phyloP scores from a whole-genome alignment of 2,113 vertebrate species.

The Cyanoliseus patagonus region DNA sequence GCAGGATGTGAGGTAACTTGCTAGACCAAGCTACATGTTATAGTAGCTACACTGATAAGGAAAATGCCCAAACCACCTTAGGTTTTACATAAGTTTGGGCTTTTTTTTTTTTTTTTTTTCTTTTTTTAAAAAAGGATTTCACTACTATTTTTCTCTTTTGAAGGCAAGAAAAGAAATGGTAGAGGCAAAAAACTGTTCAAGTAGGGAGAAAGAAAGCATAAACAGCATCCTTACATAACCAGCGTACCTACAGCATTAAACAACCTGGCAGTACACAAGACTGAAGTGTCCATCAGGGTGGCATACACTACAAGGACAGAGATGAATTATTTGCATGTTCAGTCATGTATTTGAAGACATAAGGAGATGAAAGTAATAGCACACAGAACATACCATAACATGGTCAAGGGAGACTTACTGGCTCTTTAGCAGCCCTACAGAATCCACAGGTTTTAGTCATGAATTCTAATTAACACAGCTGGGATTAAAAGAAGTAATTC shows the following conservation, averaged over 20 bases:
- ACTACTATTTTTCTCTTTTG: background rate
- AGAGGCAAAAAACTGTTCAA: background rate
- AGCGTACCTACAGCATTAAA: background rate
- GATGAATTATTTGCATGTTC: fast-evolving
- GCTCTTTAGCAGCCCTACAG: background rate
- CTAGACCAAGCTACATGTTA: background rate
- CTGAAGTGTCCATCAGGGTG: background rate
- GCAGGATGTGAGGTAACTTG: background rate
- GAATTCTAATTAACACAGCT: background rate
- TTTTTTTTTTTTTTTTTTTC: too few species aligned
- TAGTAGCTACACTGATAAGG: background rate
- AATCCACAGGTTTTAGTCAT: background rate
- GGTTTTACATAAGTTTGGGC: too few species aligned
- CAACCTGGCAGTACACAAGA: fast-evolving
- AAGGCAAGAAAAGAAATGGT: background rate
- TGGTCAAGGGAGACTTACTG: background rate
- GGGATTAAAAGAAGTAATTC: background rate
- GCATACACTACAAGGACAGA: background rate
- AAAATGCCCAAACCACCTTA: background rate
- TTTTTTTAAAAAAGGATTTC: background rate
- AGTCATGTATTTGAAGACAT: background rate
- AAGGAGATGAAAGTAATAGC: fast-evolving
- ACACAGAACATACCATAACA: fast-evolving
- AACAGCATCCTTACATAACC: background rate
- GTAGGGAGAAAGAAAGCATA: background rate